Conservation (phyloP, 1,140 invertebrate genomes). For the Phymorhynchus buccinoides region DNA sequence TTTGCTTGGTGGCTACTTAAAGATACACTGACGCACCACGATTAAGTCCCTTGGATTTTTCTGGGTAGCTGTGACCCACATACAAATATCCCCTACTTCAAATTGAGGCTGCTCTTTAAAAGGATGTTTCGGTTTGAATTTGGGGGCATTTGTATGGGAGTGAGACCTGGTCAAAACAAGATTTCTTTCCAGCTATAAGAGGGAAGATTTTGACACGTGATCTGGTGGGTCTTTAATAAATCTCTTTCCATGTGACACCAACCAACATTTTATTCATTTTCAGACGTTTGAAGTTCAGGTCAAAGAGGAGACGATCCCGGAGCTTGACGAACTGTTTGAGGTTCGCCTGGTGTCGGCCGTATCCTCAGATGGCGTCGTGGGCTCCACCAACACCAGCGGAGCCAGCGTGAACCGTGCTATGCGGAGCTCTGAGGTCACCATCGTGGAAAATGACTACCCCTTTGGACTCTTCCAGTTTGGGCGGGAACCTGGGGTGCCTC, state of each 20-base stretch:
- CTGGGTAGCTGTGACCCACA: too few species aligned
- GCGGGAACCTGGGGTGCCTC: constrained; percentile 38
- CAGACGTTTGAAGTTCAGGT: constrained; percentile 62
- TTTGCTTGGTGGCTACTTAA: too few species aligned
- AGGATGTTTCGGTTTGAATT: too few species aligned
- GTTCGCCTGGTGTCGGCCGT: constrained; percentile 55
- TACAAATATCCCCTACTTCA: too few species aligned
- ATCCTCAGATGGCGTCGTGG: constrained; percentile 61
- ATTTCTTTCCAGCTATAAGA: too few species aligned
- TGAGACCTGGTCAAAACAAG: too few species aligned
- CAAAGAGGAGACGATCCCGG: constrained; percentile 64
- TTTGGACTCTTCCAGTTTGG: constrained; percentile 70
- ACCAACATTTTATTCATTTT: constrained; percentile 44
- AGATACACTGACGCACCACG: too few species aligned
- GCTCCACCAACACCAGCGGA: constrained; percentile 70
- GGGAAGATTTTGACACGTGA: too few species aligned
- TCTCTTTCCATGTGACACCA: neutral
- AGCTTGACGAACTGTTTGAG: constrained; percentile 63
- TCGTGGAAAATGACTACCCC: constrained; percentile 66
- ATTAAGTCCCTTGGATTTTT: too few species aligned
- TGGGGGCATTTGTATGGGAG: too few species aligned
- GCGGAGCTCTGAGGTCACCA: constrained; percentile 47
- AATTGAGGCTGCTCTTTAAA: too few species aligned
- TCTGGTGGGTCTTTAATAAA: too few species aligned
- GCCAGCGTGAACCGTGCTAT: constrained; percentile 63